Percentiles rank a stretch among this genome's conserved stretches.
phyloP scores from a whole-genome alignment of 2,888 invertebrate species.

The Siphlonurus alternatus region DNA sequence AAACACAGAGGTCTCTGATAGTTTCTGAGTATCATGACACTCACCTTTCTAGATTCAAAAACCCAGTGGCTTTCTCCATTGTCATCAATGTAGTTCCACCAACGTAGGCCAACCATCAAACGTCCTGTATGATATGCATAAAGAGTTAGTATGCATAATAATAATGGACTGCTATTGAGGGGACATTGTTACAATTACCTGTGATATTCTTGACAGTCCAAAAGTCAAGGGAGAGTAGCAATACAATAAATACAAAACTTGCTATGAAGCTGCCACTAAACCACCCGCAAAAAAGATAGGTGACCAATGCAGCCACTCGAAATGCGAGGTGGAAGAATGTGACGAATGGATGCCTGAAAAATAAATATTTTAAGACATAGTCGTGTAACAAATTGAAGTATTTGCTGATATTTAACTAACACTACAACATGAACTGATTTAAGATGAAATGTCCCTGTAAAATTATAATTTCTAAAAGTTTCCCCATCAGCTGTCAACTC shows the following conservation, averaged over 20 bases:
- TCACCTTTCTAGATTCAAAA: conserved; percentile 84
- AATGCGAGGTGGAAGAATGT: conserved; percentile 85
- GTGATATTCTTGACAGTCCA: conserved; percentile 98
- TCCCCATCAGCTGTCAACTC: conserved; percentile 12
- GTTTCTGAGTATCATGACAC: conserved; percentile 8
- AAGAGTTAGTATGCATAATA: conserved; percentile 7
- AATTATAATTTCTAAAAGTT: no score
- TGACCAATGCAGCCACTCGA: conserved; percentile 61
- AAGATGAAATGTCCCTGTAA: background rate
- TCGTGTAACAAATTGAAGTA: conserved; percentile 9
- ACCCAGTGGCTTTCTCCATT: conserved; percentile 97
- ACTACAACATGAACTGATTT: background rate
- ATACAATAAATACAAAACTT: conserved; percentile 81
- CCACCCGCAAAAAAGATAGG: conserved; percentile 80
- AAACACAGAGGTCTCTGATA: no score
- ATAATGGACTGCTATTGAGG: background rate
- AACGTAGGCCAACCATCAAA: conserved; percentile 83
- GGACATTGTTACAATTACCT: conserved; percentile 23
- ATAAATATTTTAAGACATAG: conserved; percentile 12
- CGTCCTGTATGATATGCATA: conserved; percentile 39
- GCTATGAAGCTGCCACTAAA: conserved; percentile 87
- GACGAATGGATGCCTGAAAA: conserved; percentile 76
- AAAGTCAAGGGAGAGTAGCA: conserved; percentile 92
- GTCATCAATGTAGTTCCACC: conserved; percentile 99
- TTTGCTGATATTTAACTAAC: background rate